Evolutionary conservation across 2,797 vertebrate species (phyloP), one percentile per base, ranked within the genome.

Genomic region (Eulemur mongoz): DNA sequence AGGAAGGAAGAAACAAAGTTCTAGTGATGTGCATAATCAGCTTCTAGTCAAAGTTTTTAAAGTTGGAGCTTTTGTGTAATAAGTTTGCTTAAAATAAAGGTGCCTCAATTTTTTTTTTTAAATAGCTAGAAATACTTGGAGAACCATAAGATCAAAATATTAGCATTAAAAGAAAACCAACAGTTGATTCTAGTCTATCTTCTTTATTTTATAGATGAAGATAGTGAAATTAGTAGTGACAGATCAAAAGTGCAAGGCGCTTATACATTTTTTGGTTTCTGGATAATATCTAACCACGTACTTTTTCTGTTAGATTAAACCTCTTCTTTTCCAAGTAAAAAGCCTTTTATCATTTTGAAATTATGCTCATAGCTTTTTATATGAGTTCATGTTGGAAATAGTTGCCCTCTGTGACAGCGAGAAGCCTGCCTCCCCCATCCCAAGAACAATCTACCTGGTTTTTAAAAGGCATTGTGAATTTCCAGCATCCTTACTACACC

Each of bases 311-410:
- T 38, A 43, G 2, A 54, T 23, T 75, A 63, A 94, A 52, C 20
- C 1, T 54, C 7, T 75, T 45, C 40, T 91, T 91, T 96, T 91
- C 79, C 88, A 89, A 59, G 30, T 18, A 89, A 93, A 93, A 94
- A 86, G 27, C 9, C 38, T 30, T 38, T 17, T 40, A 40, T 69
- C 18, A n/a, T 43, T 83, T 89, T 83, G 18, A 81, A 85, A 75
- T 79, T 8, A 35, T 25, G 32, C 30, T 73, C n/a, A 25, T 70
- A 76, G 52, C 75, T 43, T 89, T 81, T 86, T 69, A 79, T n/a
- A 67, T 88, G 73, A 61, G n/a, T 40, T 93, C 14, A 22, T 54
- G 3, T 76, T 76, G 65, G n/a, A 91, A 86, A 76, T 20, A 91
- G 25, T 48, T 89, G 25, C 17, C 83, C 17, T 50, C 1, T 78